Percentiles rank a stretch among this genome's conserved stretches.
These are phyloP conservation scores for Sminthurinus signatus DNA, from an alignment of 1,140 invertebrate genomes.

Conservation along the genomic window DNA sequence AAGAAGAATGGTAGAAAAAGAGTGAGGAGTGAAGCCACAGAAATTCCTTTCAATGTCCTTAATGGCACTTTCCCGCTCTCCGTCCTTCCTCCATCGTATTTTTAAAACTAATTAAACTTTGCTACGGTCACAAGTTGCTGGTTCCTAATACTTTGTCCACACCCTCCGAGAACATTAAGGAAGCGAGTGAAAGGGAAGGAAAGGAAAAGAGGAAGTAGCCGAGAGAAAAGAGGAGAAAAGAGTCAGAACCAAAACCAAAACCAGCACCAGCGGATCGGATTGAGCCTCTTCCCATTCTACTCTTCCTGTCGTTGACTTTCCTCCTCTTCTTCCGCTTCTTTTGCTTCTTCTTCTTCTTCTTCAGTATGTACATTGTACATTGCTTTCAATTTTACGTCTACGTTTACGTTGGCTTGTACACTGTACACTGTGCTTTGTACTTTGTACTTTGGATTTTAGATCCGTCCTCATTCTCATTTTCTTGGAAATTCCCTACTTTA, in stretches of 20 bases:
- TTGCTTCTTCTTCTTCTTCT: not conserved
- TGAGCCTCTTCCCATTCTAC: too few species aligned
- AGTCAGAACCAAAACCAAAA: too few species aligned
- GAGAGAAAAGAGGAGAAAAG: too few species aligned
- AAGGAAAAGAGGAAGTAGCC: not conserved
- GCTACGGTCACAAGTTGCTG: not conserved
- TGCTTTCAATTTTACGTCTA: not conserved
- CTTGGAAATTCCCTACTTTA: too few species aligned
- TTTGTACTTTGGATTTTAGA: too few species aligned
- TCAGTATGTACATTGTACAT: not conserved
- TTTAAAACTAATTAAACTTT: slow-evolving; percentile 14
- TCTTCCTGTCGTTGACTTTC: not conserved
- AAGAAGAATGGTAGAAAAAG: too few species aligned
- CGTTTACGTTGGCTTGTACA: not conserved
- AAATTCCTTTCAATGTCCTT: not conserved
- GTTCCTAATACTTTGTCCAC: not conserved
- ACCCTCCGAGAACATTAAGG: not conserved
- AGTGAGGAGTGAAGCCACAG: too few species aligned
- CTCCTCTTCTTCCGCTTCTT: not conserved
- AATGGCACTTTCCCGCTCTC: slow-evolving; percentile 1
- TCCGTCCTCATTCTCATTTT: too few species aligned
- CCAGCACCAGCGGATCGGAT: too few species aligned
- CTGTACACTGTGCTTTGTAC: too few species aligned
- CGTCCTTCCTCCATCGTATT: not conserved
- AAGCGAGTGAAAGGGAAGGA: not conserved